phyloP scores from a whole-genome alignment of 2,888 invertebrate genomes.

The Tholera decimalis region DNA sequence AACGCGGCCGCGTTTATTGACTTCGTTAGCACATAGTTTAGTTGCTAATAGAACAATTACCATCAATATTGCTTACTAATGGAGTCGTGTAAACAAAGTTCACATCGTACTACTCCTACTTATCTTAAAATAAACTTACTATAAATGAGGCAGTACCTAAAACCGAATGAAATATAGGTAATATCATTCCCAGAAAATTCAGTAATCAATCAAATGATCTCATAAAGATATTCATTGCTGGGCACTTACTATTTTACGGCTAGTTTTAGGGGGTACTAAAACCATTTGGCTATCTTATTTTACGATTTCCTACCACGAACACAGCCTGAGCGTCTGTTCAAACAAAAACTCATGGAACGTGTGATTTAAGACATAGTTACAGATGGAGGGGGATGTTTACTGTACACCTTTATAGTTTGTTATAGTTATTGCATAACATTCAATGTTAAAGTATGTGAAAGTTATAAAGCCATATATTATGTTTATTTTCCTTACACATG shows the following conservation, averaged over 20 bases:
- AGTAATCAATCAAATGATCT: slow-evolving; percentile 86
- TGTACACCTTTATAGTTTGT: slow-evolving; percentile 47
- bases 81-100: slow-evolving; percentile 28
- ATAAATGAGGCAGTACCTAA: slow-evolving; percentile 13
- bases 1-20: slow-evolving; percentile 47
- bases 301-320: slow-evolving; percentile 80
- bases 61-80: slow-evolving; percentile 58
- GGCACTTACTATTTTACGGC: slow-evolving; percentile 84
- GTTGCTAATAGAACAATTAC: slow-evolving; percentile 59
- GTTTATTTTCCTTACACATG: not conserved
- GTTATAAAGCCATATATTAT: not conserved
- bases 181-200: slow-evolving; percentile 72
- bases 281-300: slow-evolving; percentile 87
- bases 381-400: slow-evolving; percentile 43
- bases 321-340: slow-evolving; percentile 70
- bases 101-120: slow-evolving; percentile 3
- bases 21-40: slow-evolving; percentile 57
- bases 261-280: slow-evolving; percentile 86
- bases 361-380: slow-evolving; percentile 71
- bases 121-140: slow-evolving; percentile 10
- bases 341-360: slow-evolving; percentile 81
- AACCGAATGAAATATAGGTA: slow-evolving; percentile 24
- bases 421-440: slow-evolving; percentile 29
- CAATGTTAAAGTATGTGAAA: slow-evolving; percentile 7
- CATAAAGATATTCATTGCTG: slow-evolving; percentile 86